Evolutionary conservation across 2,888 invertebrate species (phyloP).

Genomic region (Acrobasis consociella): DNA sequence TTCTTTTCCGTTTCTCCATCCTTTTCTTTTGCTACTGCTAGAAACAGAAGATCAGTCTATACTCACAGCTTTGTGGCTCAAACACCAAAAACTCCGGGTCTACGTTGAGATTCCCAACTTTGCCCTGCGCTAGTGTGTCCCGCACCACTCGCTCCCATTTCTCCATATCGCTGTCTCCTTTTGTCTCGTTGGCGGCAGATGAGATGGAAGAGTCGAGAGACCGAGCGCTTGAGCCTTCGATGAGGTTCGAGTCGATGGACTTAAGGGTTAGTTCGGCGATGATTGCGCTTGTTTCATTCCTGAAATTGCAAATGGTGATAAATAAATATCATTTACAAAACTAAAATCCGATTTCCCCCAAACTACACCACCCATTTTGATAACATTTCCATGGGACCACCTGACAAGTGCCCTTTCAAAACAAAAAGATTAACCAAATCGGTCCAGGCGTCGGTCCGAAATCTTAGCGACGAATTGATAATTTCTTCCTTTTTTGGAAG

Average conservation of each 20-base stretch:
- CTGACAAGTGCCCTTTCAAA: too few relatives aligned
- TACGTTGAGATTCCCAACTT: conserved; percentile 89
- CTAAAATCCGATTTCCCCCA: too few relatives aligned
- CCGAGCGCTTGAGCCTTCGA: conserved; percentile 79
- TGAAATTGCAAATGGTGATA: conserved; percentile 39
- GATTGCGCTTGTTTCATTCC: conserved; percentile 84
- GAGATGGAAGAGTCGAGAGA: conserved; percentile 45
- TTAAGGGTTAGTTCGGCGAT: conserved; percentile 89
- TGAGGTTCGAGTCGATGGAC: conserved; percentile 86
- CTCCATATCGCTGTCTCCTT: conserved; percentile 48
- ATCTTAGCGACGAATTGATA: too few relatives aligned
- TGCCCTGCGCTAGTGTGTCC: conserved; percentile 87
- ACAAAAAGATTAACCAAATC: too few relatives aligned
- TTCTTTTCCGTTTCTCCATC: background rate
- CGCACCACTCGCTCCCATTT: conserved; percentile 83
- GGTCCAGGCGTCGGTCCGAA: too few relatives aligned
- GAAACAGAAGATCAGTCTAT: conserved; percentile 5
- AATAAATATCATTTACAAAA: too few relatives aligned
- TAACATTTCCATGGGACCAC: too few relatives aligned
- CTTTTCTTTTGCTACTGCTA: background rate
- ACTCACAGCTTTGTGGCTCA: conserved; percentile 87
- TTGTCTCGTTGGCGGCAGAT: conserved; percentile 37
- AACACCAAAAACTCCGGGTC: conserved; percentile 92
- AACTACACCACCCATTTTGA: too few relatives aligned
- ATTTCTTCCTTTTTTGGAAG: too few relatives aligned